A percentile compares a stretch with the other conserved stretches of the same genome.
Evolutionary conservation across 2,113 vertebrate species (phyloP).

Genomic region (Motacilla tschutschensis): DNA sequence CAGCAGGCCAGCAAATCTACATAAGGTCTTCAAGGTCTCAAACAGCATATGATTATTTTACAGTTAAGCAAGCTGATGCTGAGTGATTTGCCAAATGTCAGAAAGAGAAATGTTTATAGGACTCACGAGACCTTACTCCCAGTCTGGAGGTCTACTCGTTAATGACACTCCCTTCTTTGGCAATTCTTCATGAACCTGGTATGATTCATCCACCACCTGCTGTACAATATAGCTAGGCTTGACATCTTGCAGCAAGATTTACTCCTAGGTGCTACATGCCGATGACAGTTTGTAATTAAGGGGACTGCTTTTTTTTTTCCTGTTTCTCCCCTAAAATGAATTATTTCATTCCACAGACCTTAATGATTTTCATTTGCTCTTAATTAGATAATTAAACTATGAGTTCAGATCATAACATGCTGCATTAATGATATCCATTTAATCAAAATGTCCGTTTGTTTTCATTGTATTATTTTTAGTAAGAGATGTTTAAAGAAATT

Average conservation of each 20-base stretch:
- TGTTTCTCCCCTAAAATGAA: constrained; percentile 50
- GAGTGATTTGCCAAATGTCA: constrained; percentile 9
- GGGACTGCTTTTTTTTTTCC: neutral
- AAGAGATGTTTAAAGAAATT: constrained; percentile 25
- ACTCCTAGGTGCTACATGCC: neutral
- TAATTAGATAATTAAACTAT: constrained; percentile 70
- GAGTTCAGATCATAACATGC: constrained; percentile 64
- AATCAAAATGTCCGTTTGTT: constrained; percentile 70
- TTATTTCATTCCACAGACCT: constrained; percentile 47
- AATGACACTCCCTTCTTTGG: neutral
- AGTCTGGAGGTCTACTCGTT: neutral
- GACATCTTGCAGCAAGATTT: constrained; percentile 13
- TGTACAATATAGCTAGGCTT: neutral
- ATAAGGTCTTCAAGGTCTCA: neutral
- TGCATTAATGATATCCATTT: constrained; percentile 63
- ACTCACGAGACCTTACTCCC: neutral
- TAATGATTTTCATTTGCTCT: constrained; percentile 64
- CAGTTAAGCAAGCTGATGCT: neutral
- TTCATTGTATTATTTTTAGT: constrained; percentile 51
- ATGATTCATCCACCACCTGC: constrained; percentile 1
- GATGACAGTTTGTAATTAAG: neutral
- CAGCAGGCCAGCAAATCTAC: neutral
- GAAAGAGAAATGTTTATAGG: neutral
- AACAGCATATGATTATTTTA: neutral
- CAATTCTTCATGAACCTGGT: neutral